Evolutionary conservation across 2,797 vertebrate genomes (phyloP).

Genomic region (Syngnathus rostellatus): DNA sequence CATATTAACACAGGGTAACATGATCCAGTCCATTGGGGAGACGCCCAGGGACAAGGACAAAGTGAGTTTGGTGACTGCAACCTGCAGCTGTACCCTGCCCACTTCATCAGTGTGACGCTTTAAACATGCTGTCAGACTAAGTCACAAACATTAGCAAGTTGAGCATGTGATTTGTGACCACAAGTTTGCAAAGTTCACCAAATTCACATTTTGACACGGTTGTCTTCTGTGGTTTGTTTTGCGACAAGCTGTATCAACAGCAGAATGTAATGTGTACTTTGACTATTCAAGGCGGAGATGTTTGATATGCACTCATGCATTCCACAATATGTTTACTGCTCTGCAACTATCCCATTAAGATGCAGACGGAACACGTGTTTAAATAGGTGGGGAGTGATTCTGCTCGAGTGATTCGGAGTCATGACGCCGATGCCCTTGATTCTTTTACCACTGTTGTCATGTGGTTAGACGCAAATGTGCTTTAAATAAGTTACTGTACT

Average conservation of each 20-base stretch:
- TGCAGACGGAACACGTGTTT: constrained; percentile 17
- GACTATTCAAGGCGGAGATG: not conserved
- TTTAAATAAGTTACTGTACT: constrained; percentile 67
- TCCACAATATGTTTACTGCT: constrained; percentile 7
- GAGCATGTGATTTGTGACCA: not conserved
- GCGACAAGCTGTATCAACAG: not conserved
- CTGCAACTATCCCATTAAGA: constrained; percentile 8
- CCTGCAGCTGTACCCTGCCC: constrained; percentile 19
- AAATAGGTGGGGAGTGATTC: constrained; percentile 31
- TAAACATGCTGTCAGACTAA: constrained; percentile 2
- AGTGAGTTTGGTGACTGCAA: constrained; percentile 27
- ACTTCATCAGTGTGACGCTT: not conserved
- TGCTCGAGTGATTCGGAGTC: constrained; percentile 46
- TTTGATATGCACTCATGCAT: constrained; percentile 12
- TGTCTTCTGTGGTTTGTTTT: not conserved
- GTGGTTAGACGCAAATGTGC: constrained; percentile 29
- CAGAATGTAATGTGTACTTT: not conserved
- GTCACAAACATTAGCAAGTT: not conserved
- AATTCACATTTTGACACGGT: not conserved
- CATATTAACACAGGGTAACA: constrained; percentile 55
- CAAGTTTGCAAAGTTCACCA: not conserved
- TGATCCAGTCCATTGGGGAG: constrained; percentile 49
- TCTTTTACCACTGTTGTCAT: constrained; percentile 50
- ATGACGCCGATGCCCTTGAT: constrained; percentile 60
- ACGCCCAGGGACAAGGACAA: constrained; percentile 50